Conservation (phyloP, 2,113 vertebrate species). For the Coreoperca whiteheadi region DNA sequence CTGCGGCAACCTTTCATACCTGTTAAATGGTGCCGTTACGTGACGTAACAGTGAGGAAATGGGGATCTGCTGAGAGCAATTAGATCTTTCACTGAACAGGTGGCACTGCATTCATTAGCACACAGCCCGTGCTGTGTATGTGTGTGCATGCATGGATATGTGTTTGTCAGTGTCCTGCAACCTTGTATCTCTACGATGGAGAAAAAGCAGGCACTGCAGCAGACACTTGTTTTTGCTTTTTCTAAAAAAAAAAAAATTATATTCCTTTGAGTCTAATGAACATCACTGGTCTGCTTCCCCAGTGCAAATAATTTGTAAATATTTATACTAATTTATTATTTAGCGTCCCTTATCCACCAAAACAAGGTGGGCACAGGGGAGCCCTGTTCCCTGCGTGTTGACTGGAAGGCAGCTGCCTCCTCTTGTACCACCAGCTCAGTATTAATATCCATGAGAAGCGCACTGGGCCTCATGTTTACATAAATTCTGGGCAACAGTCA, state of each 20-base stretch:
- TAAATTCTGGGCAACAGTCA: constrained; percentile 38
- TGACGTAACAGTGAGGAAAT: constrained; percentile 65
- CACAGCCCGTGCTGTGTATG: constrained; percentile 41
- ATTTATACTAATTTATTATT: constrained; percentile 70
- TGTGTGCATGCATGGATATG: constrained; percentile 6
- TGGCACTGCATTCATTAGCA: constrained; percentile 78
- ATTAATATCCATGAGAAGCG: constrained; percentile 51
- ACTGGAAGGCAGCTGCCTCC: constrained; percentile 45
- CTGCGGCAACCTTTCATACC: constrained; percentile 61
- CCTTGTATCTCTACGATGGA: constrained; percentile 26
- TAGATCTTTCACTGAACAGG: constrained; percentile 77
- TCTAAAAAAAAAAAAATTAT: background rate
- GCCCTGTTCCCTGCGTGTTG: constrained; percentile 34
- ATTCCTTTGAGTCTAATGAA: constrained; percentile 24
- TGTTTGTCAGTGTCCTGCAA: constrained; percentile 44
- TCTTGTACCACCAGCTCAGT: constrained; percentile 11
- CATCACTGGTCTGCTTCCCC: constrained; percentile 11
- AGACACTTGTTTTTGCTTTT: constrained; percentile 3
- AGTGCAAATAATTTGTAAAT: constrained; percentile 63
- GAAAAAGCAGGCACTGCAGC: background rate
- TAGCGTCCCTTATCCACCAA: constrained; percentile 32
- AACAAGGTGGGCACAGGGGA: constrained; percentile 45
- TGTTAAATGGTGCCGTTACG: constrained; percentile 71
- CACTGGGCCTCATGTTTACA: constrained; percentile 51
- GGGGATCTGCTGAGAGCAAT: constrained; percentile 76